Percentiles rank a stretch among this genome's conserved stretches.
phyloP scores from a whole-genome alignment of 23 tunicate genomes.

The Ascidia mentula region DNA sequence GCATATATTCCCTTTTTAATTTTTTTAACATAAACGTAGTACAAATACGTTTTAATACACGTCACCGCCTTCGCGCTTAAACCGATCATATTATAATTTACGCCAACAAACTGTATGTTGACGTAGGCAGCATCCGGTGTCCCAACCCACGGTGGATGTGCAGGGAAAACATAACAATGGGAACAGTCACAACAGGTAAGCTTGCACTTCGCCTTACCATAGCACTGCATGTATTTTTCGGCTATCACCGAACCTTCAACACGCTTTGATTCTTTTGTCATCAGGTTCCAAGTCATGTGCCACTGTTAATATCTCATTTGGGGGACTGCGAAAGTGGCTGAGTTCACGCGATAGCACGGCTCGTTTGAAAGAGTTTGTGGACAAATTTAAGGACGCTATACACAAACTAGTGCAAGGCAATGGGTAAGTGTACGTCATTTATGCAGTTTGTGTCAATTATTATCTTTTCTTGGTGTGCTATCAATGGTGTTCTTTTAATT shows the following conservation, averaged over 20 bases:
- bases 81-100: too few relatives aligned
- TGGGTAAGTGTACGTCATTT: constrained; percentile 6
- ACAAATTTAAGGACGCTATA: constrained; percentile 18
- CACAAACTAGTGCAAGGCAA: constrained; percentile 17
- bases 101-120: too few relatives aligned
- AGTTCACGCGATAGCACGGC: background rate
- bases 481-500: background rate
- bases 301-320: constrained; percentile 35
- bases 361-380: constrained; percentile 7
- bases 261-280: background rate
- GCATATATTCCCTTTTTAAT: too few relatives aligned
- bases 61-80: too few relatives aligned
- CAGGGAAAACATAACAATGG: constrained; percentile 18
- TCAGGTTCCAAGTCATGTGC: constrained; percentile 23
- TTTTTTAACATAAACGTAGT: too few relatives aligned
- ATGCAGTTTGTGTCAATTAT: background rate
- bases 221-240: background rate
- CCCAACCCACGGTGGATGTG: constrained; percentile 49
- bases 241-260: background rate
- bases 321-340: constrained; percentile 15
- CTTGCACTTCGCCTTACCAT: background rate
- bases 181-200: background rate
- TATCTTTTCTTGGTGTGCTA: too few relatives aligned
- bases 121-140: constrained; percentile 62
- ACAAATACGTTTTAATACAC: too few relatives aligned